Conservation (phyloP, 2,113 vertebrate species). For the Amphiprion percula region DNA sequence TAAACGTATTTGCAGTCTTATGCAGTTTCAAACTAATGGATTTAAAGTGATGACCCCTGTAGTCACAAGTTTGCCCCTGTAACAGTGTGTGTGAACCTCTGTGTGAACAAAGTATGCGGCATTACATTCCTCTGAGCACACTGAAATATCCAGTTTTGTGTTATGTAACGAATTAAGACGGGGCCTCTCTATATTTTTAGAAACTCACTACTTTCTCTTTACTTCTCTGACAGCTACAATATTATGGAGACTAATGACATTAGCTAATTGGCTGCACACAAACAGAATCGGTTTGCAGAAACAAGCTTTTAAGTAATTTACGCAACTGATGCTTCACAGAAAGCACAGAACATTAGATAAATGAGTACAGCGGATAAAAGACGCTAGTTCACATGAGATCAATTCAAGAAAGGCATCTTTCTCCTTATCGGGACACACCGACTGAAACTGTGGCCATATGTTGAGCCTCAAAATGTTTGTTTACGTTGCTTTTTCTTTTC, state of each 20-base stretch:
- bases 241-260: slow-evolving; percentile 30
- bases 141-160: slow-evolving; percentile 13
- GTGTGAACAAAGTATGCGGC: not conserved
- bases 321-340: slow-evolving; percentile 8
- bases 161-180: slow-evolving; percentile 31
- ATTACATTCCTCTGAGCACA: slow-evolving; percentile 17
- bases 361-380: slow-evolving; percentile 12
- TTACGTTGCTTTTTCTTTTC: not conserved
- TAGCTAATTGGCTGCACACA: slow-evolving; percentile 33
- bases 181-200: slow-evolving; percentile 29
- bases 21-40: not conserved
- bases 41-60: not conserved
- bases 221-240: slow-evolving; percentile 8
- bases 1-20: not conserved
- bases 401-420: slow-evolving; percentile 28
- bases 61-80: not conserved
- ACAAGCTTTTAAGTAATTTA: slow-evolving; percentile 18
- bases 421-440: not conserved
- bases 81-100: not conserved
- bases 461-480: not conserved
- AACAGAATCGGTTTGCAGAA: slow-evolving; percentile 5
- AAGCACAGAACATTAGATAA: slow-evolving; percentile 28
- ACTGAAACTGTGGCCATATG: not conserved
- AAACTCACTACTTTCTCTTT: slow-evolving; percentile 16
- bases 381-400: slow-evolving; percentile 34